A percentile compares a stretch with the other conserved stretches of the same genome.
phyloP scores from a whole-genome alignment of 30 jellyfish, hydroid and myxozoan species.

The Aurelia aurita region DNA sequence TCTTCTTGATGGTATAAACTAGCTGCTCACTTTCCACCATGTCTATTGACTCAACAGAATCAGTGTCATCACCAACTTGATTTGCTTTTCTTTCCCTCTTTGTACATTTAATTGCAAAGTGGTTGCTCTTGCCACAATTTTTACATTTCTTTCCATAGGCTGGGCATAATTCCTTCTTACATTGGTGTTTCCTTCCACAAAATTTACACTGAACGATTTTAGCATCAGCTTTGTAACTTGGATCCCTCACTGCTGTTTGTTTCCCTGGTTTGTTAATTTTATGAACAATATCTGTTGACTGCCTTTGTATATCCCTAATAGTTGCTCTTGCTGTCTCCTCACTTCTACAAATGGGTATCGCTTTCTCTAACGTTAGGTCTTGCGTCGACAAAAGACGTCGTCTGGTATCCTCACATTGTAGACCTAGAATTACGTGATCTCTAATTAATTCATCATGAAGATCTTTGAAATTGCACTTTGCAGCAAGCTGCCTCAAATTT shows the following conservation, averaged over 20 bases:
- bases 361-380: constrained; percentile 45
- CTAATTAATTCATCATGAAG: constrained; percentile 47
- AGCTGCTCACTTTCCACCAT: constrained; percentile 36
- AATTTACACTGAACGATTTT: constrained; percentile 25
- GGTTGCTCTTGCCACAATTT: constrained; percentile 56
- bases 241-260: constrained; percentile 38
- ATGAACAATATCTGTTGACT: constrained; percentile 50
- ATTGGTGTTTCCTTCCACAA: constrained; percentile 42
- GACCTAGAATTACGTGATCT: constrained; percentile 32
- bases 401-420: constrained; percentile 41
- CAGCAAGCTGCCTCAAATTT: constrained; percentile 59
- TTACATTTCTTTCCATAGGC: constrained; percentile 54
- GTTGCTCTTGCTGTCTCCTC: constrained; percentile 55
- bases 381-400: constrained; percentile 54
- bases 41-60: constrained; percentile 42
- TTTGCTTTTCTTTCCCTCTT: constrained; percentile 40
- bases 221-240: constrained; percentile 37
- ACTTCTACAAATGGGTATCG: constrained; percentile 48
- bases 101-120: constrained; percentile 42
- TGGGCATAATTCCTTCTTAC: constrained; percentile 52
- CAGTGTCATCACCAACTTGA: constrained; percentile 47
- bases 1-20: constrained; percentile 51
- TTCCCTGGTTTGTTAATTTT: constrained; percentile 38
- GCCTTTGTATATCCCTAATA: constrained; percentile 47
- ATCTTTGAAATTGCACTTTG: constrained; percentile 44